Evolutionary conservation across 2,888 invertebrate species (phyloP).

Genomic region (Pemphredon lugubris): DNA sequence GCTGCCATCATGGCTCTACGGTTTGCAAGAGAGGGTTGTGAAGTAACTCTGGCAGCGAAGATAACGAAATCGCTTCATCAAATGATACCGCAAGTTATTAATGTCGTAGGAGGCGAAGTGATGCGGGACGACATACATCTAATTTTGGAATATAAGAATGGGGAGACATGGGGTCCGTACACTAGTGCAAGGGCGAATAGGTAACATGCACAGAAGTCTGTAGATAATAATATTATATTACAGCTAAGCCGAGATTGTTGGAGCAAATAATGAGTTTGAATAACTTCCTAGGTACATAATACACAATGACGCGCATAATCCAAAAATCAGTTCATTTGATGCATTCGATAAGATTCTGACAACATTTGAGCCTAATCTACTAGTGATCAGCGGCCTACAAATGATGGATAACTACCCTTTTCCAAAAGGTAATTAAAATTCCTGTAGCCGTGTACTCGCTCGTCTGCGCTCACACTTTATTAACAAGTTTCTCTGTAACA

Average conservation of each 20-base stretch:
- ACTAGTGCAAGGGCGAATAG: conserved; percentile 90
- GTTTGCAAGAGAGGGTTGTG: conserved; percentile 88
- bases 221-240: not conserved
- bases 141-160: conserved; percentile 90
- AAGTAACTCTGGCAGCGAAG: conserved; percentile 88
- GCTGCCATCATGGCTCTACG: conserved; percentile 92
- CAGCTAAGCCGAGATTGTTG: too few relatives aligned
- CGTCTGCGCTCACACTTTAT: not conserved
- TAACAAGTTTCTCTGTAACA: not conserved
- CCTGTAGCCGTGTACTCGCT: too few relatives aligned
- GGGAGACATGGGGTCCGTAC: conserved; percentile 89
- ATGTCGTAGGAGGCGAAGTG: conserved; percentile 85
- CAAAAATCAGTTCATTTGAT: conserved; percentile 87
- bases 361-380: conserved; percentile 86
- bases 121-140: conserved; percentile 90
- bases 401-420: conserved; percentile 94
- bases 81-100: conserved; percentile 85
- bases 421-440: conserved; percentile 81
- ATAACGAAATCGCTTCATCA: conserved; percentile 83
- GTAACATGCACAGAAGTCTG: conserved; percentile 65
- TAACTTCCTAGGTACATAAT: conserved; percentile 85
- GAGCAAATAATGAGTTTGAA: not conserved
- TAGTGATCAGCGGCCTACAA: conserved; percentile 92
- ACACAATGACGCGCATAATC: conserved; percentile 92
- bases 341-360: conserved; percentile 85